These are phyloP conservation scores for Chymomyza costata DNA, from an alignment of 1,140 invertebrate genomes.

Conservation along the genomic window DNA sequence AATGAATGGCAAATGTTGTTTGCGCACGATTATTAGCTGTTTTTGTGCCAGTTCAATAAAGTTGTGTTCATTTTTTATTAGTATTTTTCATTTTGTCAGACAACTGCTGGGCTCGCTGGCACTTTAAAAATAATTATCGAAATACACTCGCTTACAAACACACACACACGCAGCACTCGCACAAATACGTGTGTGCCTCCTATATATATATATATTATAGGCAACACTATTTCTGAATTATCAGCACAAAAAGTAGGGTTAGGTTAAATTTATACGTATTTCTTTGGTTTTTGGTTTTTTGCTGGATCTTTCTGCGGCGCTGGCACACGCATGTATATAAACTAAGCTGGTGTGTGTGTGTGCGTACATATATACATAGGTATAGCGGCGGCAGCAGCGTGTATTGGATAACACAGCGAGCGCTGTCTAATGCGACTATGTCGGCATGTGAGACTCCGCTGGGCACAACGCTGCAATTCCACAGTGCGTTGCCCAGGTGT, in stretches of 20 bases:
- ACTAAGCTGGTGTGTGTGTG: conserved; percentile 18
- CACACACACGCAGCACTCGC: conserved; percentile 15
- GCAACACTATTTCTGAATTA: conserved; percentile 66
- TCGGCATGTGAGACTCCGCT: conserved; percentile 24
- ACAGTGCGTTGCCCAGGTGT: conserved; percentile 45
- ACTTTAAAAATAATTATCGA: conserved; percentile 55
- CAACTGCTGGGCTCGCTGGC: conserved; percentile 14
- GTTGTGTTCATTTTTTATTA: conserved; percentile 17
- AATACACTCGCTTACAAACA: conserved; percentile 32
- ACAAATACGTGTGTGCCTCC: conserved; percentile 9
- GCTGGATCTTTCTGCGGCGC: conserved; percentile 70
- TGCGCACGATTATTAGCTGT: too few relatives aligned
- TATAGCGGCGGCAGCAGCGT: conserved; percentile 19
- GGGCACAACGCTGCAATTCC: conserved; percentile 37
- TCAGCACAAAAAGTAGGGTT: conserved; percentile 69
- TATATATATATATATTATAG: conserved; percentile 32
- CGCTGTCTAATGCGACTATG: conserved; percentile 9
- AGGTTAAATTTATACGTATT: conserved; percentile 69
- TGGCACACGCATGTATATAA: conserved; percentile 36
- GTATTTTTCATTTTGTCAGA: conserved; percentile 11
- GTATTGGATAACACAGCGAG: conserved; percentile 60
- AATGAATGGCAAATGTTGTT: too few relatives aligned
- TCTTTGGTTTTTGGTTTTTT: conserved; percentile 65
- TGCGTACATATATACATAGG: conserved; percentile 27
- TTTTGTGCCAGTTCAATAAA: background rate